phyloP scores from a whole-genome alignment of 2,888 invertebrate genomes.

The Hydropsyche betteni region DNA sequence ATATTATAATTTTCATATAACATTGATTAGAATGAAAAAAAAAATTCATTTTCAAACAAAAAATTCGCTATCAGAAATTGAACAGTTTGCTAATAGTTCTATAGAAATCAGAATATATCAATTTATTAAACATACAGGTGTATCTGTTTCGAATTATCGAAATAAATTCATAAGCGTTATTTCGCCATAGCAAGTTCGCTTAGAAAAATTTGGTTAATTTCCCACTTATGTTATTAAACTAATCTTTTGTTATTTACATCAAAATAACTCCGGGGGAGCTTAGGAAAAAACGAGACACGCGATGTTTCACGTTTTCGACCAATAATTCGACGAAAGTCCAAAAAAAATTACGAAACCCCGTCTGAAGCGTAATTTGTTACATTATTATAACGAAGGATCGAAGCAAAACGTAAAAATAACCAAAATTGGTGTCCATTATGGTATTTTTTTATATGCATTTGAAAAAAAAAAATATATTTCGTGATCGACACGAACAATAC shows the following conservation, averaged over 20 bases:
- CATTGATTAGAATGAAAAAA: no score
- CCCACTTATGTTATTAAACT: conserved; percentile 47
- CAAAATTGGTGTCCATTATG: conserved; percentile 9
- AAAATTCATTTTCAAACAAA: no score
- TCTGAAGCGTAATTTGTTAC: background rate
- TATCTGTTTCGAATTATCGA: no score
- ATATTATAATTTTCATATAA: no score
- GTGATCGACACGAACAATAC: no score
- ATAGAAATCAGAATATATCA: no score
- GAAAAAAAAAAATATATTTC: background rate
- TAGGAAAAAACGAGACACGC: conserved; percentile 48
- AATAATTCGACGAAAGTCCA: conserved; percentile 1
- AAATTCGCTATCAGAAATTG: no score
- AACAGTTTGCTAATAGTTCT: no score
- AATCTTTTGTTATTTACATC: conserved; percentile 50
- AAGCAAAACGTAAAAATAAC: conserved; percentile 12
- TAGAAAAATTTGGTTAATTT: conserved; percentile 35
- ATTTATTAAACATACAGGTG: no score
- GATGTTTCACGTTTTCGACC: conserved; percentile 31
- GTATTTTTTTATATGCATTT: conserved; percentile 2
- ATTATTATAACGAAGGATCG: conserved; percentile 10
- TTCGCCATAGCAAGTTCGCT: conserved; percentile 27
- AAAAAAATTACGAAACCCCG: conserved; percentile 12
- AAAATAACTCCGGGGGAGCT: conserved; percentile 38
- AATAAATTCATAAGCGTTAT: background rate